Evolutionary conservation across 2,888 invertebrate species (phyloP), one percentile per base, ranked within the genome.

Genomic region (Calliphora vomitoria): DNA sequence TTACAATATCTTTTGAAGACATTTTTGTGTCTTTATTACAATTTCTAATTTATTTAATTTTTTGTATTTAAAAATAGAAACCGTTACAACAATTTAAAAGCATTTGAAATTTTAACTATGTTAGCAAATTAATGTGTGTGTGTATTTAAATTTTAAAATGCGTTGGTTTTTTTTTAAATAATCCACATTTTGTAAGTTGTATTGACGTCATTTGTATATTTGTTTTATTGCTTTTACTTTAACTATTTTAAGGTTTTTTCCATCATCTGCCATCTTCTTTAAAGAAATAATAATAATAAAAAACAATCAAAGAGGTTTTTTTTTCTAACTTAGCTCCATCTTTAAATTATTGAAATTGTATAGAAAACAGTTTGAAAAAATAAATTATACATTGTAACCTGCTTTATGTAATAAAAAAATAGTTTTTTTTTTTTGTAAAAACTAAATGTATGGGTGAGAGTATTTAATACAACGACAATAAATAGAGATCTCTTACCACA

Each of bases 361-460:
- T 53, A 85, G 20, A 44, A 68, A 69, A 62, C 11, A 4, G n/a
- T 64, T 50, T 69, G 44, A 47, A 78, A 80, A 58, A 41, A 18
- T 55, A 62, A 64, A 85, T 75, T 68, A 86, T 78, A 68, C 72
- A 86, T 82, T 75, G 86, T 82, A 82, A 86, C 82, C 78, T 82
- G 82, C 82, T 86, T 79, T 82, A 72, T 86, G 68, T 79, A 82
- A 86, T 68, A 82, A 55, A 84, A 71, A 81, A 68, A 64, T 20
- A 6, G 4, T 4, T 35, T 4, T 35, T 35, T 35, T 35, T 35
- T 35, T 35, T 35, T 35, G 35, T 35, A 6, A 35, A 35, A 4
- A 35, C 35, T 35, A 35, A 6, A 18, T 44, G 68, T 58, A 58
- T 64, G 71, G 15, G 53, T 62, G 69, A 76, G 76, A 76, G 62